Evolutionary conservation across 1,140 invertebrate genomes (phyloP).

Genomic region (Tribolium madens): DNA sequence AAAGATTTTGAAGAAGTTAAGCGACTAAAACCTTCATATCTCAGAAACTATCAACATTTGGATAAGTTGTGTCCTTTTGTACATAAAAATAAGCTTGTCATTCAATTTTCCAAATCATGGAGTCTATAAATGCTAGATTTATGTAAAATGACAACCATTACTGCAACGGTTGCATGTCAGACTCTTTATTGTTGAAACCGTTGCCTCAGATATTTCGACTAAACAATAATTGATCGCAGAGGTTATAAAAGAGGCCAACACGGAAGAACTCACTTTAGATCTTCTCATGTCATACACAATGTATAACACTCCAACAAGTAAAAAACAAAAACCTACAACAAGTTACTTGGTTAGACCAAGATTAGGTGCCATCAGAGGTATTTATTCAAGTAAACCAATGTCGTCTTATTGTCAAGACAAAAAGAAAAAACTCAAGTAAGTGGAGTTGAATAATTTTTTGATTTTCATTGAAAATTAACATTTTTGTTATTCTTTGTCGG

Average conservation of each 20-base stretch:
- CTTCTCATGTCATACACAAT: conserved; percentile 37
- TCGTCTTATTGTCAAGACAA: conserved; percentile 54
- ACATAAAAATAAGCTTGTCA: too few relatives aligned
- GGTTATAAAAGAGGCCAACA: conserved; percentile 53
- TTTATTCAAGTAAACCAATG: conserved; percentile 54
- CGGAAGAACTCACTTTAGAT: conserved; percentile 2
- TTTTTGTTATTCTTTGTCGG: too few relatives aligned
- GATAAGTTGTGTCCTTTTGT: too few relatives aligned
- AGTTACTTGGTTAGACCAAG: conserved; percentile 59
- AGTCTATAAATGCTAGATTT: not conserved
- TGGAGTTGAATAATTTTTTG: conserved; percentile 12
- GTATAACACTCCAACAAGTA: conserved; percentile 45
- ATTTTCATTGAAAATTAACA: too few relatives aligned
- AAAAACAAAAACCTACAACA: conserved; percentile 53
- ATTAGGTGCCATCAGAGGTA: conserved; percentile 54
- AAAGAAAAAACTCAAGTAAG: conserved; percentile 61
- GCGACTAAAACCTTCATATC: too few relatives aligned
- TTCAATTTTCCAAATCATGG: too few relatives aligned
- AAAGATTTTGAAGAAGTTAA: too few relatives aligned
- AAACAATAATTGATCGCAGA: conserved; percentile 49
- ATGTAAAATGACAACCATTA: not conserved
- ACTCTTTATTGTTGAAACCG: not conserved
- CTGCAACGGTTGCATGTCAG: not conserved
- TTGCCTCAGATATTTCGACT: conserved; percentile 19
- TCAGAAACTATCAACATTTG: too few relatives aligned